Evolutionary conservation across 2,797 vertebrate genomes (phyloP).

Genomic region (Pantherophis vulpinus): DNA sequence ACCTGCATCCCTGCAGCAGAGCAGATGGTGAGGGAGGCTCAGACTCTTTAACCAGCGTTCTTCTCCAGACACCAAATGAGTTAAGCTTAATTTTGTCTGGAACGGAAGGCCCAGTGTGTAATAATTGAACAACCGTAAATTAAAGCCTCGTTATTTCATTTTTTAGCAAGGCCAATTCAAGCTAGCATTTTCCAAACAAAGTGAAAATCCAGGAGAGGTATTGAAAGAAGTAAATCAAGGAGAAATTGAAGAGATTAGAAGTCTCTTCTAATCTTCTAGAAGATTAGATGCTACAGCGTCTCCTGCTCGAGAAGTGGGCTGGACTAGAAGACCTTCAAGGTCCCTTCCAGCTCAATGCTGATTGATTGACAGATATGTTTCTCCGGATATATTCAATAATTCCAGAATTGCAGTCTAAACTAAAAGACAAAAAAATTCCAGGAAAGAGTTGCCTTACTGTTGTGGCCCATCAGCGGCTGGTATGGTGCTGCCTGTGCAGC

Average conservation of each 20-base stretch:
- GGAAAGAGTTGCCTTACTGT: neutral
- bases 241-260: too few relatives aligned
- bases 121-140: slow-evolving; percentile 41
- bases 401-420: neutral
- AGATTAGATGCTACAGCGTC: too few relatives aligned
- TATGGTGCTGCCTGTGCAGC: too few relatives aligned
- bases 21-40: slow-evolving; percentile 60
- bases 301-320: too few relatives aligned
- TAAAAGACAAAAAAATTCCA: neutral
- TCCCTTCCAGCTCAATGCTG: too few relatives aligned
- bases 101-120: slow-evolving; percentile 6
- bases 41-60: slow-evolving; percentile 25
- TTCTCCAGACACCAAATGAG: slow-evolving; percentile 34
- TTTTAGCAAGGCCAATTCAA: accelerated
- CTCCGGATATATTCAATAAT: neutral
- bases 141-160: slow-evolving; percentile 35
- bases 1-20: slow-evolving; percentile 31
- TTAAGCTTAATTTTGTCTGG: slow-evolving; percentile 8
- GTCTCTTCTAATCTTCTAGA: too few relatives aligned
- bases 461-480: too few relatives aligned
- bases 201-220: slow-evolving; percentile 4
- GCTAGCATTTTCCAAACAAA: accelerated
- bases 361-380: neutral
- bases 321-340: too few relatives aligned
- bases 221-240: slow-evolving; percentile 24